Evolutionary conservation across 1,140 invertebrate species (phyloP).

Genomic region (Conus ventricosus): DNA sequence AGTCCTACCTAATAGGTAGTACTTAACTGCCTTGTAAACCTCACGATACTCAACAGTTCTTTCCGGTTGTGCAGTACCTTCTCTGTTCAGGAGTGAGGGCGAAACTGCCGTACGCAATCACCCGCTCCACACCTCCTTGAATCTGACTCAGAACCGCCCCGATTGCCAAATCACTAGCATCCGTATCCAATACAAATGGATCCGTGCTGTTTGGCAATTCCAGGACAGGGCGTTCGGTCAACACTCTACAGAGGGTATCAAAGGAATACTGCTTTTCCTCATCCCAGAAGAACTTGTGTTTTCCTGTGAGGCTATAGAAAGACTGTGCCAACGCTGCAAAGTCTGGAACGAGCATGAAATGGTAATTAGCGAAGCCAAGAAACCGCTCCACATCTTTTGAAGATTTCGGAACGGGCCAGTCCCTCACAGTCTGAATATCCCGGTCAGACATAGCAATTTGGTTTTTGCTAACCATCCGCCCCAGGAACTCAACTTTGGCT

Average conservation of each 20-base stretch:
- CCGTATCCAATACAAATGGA: constrained; percentile 57
- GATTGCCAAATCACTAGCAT: constrained; percentile 47
- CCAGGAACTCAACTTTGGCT: constrained; percentile 5
- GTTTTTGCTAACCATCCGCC: neutral
- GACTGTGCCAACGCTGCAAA: no score
- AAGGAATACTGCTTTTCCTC: no score
- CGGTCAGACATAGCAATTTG: neutral
- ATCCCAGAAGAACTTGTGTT: no score
- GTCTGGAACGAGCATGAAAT: no score
- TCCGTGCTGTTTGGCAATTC: constrained; percentile 40
- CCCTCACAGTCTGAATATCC: neutral
- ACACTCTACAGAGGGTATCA: no score
- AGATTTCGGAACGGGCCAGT: constrained; percentile 27
- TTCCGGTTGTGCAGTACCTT: constrained; percentile 51
- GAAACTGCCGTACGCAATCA: constrained; percentile 43
- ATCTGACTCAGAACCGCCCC: constrained; percentile 42
- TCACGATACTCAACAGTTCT: constrained; percentile 48
- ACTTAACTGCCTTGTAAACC: constrained; percentile 35
- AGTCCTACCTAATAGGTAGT: constrained; percentile 44
- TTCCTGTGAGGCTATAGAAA: no score
- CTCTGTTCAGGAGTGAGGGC: constrained; percentile 33
- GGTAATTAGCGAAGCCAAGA: no score
- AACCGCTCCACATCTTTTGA: neutral
- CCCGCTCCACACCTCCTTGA: constrained; percentile 40
- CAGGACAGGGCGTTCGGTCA: constrained; percentile 23